Evolutionary conservation across 1,140 invertebrate species (phyloP), one percentile per base, ranked within the genome.

Genomic region (Portunus trituberculatus): DNA sequence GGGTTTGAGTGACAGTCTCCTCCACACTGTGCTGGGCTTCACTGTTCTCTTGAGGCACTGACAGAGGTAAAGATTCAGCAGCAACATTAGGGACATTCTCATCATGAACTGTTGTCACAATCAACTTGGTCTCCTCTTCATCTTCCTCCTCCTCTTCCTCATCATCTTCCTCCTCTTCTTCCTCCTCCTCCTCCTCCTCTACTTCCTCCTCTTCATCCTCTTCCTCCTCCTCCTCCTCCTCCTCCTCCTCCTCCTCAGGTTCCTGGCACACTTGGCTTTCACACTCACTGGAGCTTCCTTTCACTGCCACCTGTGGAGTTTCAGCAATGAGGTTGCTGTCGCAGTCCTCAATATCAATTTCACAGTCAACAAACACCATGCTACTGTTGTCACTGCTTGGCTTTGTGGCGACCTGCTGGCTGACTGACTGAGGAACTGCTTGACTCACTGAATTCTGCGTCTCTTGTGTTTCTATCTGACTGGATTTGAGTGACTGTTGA

Each of bases 341-440:
- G 92, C 96, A 96, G 29, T 95, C 96, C 48, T 96, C 96, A 91
- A 96, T 96, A 48, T 96, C 96, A 91, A 96, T 96, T 32, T 96
- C 96, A 92, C 94, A 96, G 76, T 96, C 96, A 7, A 91, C 93
- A 94, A 93, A 92, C 16, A 92, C 95, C n/a, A 95, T 93, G 16
- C 86, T 95, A 48, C 93, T 95, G 29, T 92, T 46, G 29, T 93
- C 52, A 59, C 52, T 90, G 91, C 45, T 3, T 28, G 90, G 82
- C 52, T 95, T 95, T 6, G 82, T 92, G 28, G 92, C 25, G 59
- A 88, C 12, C 20, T 95, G 93, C 59, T 82, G 86, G 16, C 90
- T 88, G 28, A 95, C 39, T 87, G 94, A 25, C 29, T 95, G 93
- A 46, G 59, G 1, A 29, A 67, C 89, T 83, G 87, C 12, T 12